Evolutionary conservation across 2,113 vertebrate genomes (phyloP), one percentile per base, ranked within the genome.

Genomic region (Mesoclemmys tuberculata): DNA sequence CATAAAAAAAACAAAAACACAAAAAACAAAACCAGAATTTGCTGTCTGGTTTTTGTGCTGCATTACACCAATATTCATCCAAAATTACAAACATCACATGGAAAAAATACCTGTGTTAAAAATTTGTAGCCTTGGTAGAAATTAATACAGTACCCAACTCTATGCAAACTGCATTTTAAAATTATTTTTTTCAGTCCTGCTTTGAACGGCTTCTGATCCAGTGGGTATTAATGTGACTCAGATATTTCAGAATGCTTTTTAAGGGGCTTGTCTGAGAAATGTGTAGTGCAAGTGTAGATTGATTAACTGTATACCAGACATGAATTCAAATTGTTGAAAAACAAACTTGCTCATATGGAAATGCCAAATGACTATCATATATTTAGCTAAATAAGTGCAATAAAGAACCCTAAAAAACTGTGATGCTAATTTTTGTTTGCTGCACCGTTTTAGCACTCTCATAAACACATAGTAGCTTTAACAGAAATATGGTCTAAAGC

Each of bases 391-490:
- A 92, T 95, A 96, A 96, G 85, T 96, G 87, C 49, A 27, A 92
- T 96, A 97, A 97, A 97, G 85, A 96, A 93, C 84, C 71, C 84
- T 94, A 84, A 75, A 96, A 96, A 52, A 88, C 1, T 55, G 49
- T 93, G 92, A 96, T 89, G 90, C 82, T 97, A 93, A 98, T 98
- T 97, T 97, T 90, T 91, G 88, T 97, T 96, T 96, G 94, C 93
- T 81, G 90, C 91, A 96, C 83, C n/a, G 24, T 96, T 97, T 98
- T 97, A 98, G 84, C 91, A 84, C 89, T 84, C 68, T 93, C 95
- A 94, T 98, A 98, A 98, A 98, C 89, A 94, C 97, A 94, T 90
- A 97, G 95, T 10, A 79, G 74, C 68, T 97, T 94, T 94, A 97
- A 96, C 89, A 97, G 97, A 98, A 98, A 98, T 98, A 97, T 52